A percentile compares a stretch with the other conserved stretches of the same genome.
phyloP scores from a whole-genome alignment of 1,140 invertebrate species.

The Melipona quadrifasciata region DNA sequence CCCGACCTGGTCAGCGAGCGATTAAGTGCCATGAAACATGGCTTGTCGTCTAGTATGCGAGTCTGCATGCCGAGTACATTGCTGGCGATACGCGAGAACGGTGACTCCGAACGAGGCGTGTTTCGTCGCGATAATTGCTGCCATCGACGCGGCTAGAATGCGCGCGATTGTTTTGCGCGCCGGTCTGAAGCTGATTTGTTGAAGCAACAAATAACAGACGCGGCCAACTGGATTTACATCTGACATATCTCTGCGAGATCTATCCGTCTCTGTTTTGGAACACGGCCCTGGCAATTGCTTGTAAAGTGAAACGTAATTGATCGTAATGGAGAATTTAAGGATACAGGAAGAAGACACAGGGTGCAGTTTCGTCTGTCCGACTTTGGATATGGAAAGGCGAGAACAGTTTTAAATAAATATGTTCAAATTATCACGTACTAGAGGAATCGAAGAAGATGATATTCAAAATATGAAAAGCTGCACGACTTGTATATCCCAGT shows the following conservation, averaged over 20 bases:
- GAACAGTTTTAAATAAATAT: too few relatives aligned
- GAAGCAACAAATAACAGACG: not conserved
- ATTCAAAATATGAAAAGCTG: too few relatives aligned
- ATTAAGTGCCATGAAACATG: conserved; percentile 43
- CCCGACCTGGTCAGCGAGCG: conserved; percentile 25
- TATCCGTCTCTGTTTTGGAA: not conserved
- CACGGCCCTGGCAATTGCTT: not conserved
- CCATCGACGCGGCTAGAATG: not conserved
- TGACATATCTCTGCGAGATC: not conserved
- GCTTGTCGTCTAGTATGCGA: conserved; percentile 40
- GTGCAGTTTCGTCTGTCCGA: not conserved
- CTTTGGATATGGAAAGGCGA: too few relatives aligned
- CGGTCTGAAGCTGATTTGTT: not conserved
- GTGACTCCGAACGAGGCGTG: conserved; percentile 3
- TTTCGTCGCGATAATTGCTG: conserved; percentile 26
- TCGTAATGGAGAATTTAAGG: not conserved
- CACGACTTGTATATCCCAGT: too few relatives aligned
- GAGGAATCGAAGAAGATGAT: too few relatives aligned
- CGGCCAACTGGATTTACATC: not conserved
- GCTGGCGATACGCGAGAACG: conserved; percentile 20
- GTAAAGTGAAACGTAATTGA: not conserved
- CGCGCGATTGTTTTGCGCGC: not conserved
- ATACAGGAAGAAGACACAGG: not conserved
- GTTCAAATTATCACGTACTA: too few relatives aligned
- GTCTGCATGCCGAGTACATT: conserved; percentile 23